Conservation (phyloP, 2,113 vertebrate genomes). For the Plecturocebus donacophilus region DNA sequence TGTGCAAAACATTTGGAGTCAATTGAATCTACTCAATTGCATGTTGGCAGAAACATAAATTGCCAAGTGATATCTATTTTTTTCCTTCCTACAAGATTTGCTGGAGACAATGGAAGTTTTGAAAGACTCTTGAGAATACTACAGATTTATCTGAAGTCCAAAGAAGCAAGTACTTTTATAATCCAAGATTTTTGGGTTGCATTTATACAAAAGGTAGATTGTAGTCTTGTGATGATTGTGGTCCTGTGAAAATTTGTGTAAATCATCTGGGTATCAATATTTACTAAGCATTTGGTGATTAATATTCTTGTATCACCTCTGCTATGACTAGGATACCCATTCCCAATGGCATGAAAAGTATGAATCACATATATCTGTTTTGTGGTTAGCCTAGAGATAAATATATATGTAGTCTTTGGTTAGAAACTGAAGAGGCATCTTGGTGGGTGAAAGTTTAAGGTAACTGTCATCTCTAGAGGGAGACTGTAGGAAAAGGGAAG, state of each 20-base stretch:
- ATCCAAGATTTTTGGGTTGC: neutral
- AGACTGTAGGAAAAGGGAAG: neutral
- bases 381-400: neutral
- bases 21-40: neutral
- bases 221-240: neutral
- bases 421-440: neutral
- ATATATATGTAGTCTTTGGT: neutral
- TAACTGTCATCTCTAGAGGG: neutral
- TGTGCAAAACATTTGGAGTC: conserved; percentile 44
- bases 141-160: neutral
- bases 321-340: neutral
- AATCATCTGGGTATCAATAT: neutral
- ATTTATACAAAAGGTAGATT: neutral
- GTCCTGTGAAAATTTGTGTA: neutral
- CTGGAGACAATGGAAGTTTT: neutral
- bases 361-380: neutral
- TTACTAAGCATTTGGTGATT: neutral
- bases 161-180: neutral
- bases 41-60: neutral
- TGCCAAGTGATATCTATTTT: neutral
- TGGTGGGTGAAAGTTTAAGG: neutral
- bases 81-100: neutral
- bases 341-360: neutral
- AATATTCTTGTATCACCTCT: neutral
- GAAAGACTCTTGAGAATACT: neutral